These are phyloP conservation scores for Apeltes quadracus DNA, from an alignment of 2,113 vertebrate genomes.

Conservation along the genomic window DNA sequence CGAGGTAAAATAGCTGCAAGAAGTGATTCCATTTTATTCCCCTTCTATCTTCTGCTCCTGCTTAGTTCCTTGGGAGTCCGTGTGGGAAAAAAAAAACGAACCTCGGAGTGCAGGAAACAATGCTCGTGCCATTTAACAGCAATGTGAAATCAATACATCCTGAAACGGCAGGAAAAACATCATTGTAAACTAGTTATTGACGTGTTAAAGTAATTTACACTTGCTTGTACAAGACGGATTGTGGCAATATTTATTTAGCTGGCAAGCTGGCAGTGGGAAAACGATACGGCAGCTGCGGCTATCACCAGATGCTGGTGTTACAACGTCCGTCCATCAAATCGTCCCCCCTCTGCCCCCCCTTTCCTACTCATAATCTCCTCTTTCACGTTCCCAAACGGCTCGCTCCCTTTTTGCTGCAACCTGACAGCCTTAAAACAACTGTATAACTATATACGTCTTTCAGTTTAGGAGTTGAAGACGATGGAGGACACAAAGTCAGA, in stretches of 20 bases:
- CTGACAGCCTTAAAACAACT: conserved; percentile 86
- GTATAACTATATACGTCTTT: too few species aligned
- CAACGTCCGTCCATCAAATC: conserved; percentile 81
- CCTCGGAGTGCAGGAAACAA: conserved; percentile 58
- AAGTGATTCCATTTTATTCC: conserved; percentile 25
- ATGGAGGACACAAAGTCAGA: conserved; percentile 25
- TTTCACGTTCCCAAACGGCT: conserved; percentile 71
- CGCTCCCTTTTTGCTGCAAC: conserved; percentile 79
- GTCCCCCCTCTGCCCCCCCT: conserved; percentile 35
- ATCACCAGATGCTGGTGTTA: conserved; percentile 83
- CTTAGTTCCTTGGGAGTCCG: conserved; percentile 42
- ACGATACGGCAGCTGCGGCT: conserved; percentile 79
- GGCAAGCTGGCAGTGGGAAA: conserved; percentile 79
- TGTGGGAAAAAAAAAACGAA: conserved; percentile 58
- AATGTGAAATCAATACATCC: conserved; percentile 83
- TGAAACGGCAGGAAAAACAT: conserved; percentile 78
- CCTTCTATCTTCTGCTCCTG: conserved; percentile 21
- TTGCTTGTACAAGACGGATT: conserved; percentile 84
- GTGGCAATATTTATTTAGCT: conserved; percentile 83
- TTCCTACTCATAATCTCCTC: conserved; percentile 55
- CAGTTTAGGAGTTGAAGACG: too few species aligned
- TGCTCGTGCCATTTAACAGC: conserved; percentile 74
- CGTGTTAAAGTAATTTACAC: conserved; percentile 85
- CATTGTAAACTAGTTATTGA: conserved; percentile 84
- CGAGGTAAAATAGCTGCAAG: conserved; percentile 31